Evolutionary conservation across 2,888 invertebrate genomes (phyloP).

Genomic region (Lasius fuliginosus): DNA sequence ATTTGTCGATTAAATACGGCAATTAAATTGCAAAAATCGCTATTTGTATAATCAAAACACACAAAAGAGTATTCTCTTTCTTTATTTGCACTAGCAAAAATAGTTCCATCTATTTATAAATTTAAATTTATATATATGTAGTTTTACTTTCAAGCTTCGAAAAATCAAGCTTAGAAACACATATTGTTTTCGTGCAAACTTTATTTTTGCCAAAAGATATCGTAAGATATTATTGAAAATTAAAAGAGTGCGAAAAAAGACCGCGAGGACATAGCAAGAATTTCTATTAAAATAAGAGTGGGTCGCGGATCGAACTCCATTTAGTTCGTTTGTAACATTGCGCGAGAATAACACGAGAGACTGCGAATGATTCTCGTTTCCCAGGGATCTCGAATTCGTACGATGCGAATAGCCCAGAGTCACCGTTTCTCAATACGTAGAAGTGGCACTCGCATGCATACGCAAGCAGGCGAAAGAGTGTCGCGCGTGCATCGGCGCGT

Average conservation of each 20-base stretch:
- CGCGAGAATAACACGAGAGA: conserved; percentile 34
- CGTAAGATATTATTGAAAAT: neutral
- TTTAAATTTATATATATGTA: neutral
- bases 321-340: conserved; percentile 39
- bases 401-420: conserved; percentile 40
- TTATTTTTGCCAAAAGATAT: neutral
- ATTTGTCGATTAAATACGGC: neutral
- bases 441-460: conserved; percentile 60
- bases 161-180: neutral
- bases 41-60: neutral
- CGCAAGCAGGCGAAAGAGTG: conserved; percentile 39
- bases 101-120: neutral
- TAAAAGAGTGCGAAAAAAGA: neutral
- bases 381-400: conserved; percentile 24
- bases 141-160: neutral
- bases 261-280: neutral
- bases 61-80: neutral
- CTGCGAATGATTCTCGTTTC: conserved; percentile 5
- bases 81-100: neutral
- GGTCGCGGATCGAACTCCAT: conserved; percentile 40
- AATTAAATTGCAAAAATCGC: neutral
- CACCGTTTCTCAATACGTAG: conserved; percentile 57
- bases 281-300: conserved; percentile 45
- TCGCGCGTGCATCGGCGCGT: conserved; percentile 45
- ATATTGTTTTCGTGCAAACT: neutral